These are phyloP conservation scores for Danio albolineatus DNA, from an alignment of 2,797 vertebrate species.

Conservation along the genomic window DNA sequence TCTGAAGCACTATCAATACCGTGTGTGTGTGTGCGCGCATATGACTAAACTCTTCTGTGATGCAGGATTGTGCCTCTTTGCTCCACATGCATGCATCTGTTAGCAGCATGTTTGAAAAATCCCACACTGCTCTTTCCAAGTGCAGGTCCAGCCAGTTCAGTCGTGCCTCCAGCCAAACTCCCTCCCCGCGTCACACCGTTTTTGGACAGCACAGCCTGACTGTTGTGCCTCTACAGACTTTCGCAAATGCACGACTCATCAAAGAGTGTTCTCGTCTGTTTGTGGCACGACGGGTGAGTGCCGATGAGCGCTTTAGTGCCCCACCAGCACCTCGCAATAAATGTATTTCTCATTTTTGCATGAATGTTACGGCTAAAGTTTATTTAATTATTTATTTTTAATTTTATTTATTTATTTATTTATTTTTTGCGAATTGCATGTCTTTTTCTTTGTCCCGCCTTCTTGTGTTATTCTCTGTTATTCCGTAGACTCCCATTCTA, in stretches of 20 bases:
- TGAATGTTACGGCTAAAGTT: too few species aligned
- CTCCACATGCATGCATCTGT: constrained; percentile 33
- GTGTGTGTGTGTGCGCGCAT: constrained; percentile 17
- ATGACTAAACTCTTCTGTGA: constrained; percentile 43
- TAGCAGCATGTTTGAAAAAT: constrained; percentile 32
- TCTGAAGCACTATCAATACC: constrained; percentile 41
- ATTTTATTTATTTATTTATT: too few species aligned
- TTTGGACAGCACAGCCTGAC: constrained; percentile 1
- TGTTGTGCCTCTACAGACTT: constrained; percentile 12
- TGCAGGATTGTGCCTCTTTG: constrained; percentile 4
- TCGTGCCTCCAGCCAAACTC: constrained; percentile 11
- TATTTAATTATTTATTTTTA: too few species aligned
- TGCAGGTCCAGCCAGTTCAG: constrained; percentile 22
- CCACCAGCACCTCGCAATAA: background rate
- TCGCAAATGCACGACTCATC: background rate
- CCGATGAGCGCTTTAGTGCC: background rate
- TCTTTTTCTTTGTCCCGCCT: too few species aligned
- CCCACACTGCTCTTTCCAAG: constrained; percentile 28
- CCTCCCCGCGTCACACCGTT: background rate
- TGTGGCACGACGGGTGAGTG: background rate
- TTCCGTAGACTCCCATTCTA: too few species aligned
- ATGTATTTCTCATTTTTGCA: constrained; percentile 4
- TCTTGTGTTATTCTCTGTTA: too few species aligned
- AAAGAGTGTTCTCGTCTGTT: constrained; percentile 17
- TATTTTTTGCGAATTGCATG: too few species aligned